Base-by-base conservation (phyloP, 1,140 invertebrate genomes). In the Hyphantria cunea region DNA sequence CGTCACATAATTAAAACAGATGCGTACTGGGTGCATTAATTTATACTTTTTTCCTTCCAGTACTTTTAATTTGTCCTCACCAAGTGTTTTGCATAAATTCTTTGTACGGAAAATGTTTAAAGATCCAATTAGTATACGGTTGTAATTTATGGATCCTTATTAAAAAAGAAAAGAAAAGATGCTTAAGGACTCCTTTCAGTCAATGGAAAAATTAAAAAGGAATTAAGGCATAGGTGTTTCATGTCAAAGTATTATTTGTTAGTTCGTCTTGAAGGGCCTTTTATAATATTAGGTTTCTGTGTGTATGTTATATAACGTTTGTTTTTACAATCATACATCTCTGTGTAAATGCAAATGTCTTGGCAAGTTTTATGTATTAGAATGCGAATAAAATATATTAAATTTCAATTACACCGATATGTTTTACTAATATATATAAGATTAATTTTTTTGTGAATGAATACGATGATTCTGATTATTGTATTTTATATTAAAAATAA, bases 71-170 rank as follows among this genome's bases (percentile, higher is more conserved):
- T 89, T 86, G 84, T 82, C 75, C 65, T 70, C 73, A 70, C 59
- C 70, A 66, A 78, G 76, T 86, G 82, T 82, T 89, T 86, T 83
- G 86, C 84, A 86, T 89, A 86, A 86, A 86, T 86, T 83, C 86
- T 71, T 78, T 75, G 31, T 47, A 62, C 32, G 50, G 63, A 66
- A 72, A 72, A 74, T 78, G 77, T 74, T 66, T 68, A 79, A 70
- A 66, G 44, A 63, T 68, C 72, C 75, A 89, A 86, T 89, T 89
- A 89, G 80, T 75, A 71, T 75, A 75, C 58, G 68, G 55, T 48
- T 41, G 67, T 89, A 83, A 86, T 89, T 89, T 86, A 86, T 86
- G 82, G 82, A 61, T 61, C 82, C 74, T 76, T 80, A 76, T 76
- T 81, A 82, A 80, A 76, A 79, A 63, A 74, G 76, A 74, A 25